A percentile compares a stretch with the other conserved stretches of the same genome.
These are phyloP conservation scores for Eubucco bourcierii DNA, from an alignment of 2,113 vertebrate genomes.

Conservation along the genomic window DNA sequence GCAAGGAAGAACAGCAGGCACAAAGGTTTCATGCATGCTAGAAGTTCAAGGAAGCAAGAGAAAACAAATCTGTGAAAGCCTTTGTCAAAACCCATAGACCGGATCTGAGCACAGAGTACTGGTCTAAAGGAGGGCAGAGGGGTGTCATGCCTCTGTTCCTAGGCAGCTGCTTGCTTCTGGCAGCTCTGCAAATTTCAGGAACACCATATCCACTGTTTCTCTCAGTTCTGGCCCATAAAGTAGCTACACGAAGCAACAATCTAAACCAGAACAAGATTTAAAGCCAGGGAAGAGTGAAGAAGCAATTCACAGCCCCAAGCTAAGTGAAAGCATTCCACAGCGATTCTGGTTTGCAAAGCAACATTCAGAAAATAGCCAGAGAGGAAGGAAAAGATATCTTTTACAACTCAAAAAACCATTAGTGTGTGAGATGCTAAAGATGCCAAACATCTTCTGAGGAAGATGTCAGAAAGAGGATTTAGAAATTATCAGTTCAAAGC, in stretches of 20 bases:
- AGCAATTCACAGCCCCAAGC: background rate
- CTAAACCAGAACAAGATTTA: background rate
- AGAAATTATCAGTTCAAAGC: background rate
- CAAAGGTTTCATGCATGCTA: background rate
- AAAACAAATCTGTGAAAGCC: constrained; percentile 3
- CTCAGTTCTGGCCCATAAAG: background rate
- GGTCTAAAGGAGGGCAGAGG: background rate
- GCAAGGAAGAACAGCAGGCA: background rate
- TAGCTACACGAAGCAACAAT: background rate
- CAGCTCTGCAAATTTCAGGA: constrained; percentile 4
- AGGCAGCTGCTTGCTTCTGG: background rate
- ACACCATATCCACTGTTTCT: background rate
- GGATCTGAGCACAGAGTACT: background rate
- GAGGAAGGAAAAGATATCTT: background rate
- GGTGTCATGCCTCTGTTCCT: background rate
- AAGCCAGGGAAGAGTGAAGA: background rate
- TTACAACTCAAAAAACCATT: background rate
- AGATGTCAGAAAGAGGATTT: background rate
- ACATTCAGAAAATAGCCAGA: background rate
- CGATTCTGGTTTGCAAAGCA: background rate
- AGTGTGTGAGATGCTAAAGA: background rate
- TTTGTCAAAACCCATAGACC: background rate
- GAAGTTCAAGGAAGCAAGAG: background rate
- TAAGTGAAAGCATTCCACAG: background rate
- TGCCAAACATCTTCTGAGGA: background rate